These are phyloP conservation scores for Acanthurus leucopareius DNA, from an alignment of 2,797 vertebrate species.

Conservation along the genomic window DNA sequence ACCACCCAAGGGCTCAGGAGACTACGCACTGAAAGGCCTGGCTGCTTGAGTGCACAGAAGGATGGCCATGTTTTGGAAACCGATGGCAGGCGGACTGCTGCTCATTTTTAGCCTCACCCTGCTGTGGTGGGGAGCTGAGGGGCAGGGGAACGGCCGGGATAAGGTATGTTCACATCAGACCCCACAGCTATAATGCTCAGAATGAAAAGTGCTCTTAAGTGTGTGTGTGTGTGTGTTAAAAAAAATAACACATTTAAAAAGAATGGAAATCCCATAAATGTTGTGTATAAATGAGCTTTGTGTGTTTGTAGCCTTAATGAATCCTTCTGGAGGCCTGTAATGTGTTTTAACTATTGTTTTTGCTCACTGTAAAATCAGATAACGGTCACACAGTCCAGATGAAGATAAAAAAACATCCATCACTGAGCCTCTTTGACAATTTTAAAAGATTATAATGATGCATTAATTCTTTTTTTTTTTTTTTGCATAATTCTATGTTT, in stretches of 20 bases:
- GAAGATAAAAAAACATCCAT: not conserved
- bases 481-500: not conserved
- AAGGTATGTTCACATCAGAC: conserved; percentile 67
- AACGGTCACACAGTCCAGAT: not conserved
- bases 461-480: not conserved
- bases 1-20: conserved; percentile 43
- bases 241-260: not conserved
- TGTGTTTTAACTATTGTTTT: not conserved
- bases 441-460: not conserved
- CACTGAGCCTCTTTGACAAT: too few species aligned
- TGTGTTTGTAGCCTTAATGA: conserved; percentile 9
- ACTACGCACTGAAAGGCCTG: conserved; percentile 35
- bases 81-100: conserved; percentile 59
- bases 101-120: conserved; percentile 60
- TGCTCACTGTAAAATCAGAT: not conserved
- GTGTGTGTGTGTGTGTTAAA: not conserved
- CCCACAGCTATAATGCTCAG: not conserved
- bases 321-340: not conserved
- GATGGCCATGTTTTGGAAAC: conserved; percentile 69
- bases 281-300: not conserved
- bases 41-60: conserved; percentile 48
- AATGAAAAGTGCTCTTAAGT: not conserved
- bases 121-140: conserved; percentile 45
- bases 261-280: not conserved
- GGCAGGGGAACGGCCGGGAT: conserved; percentile 46